A percentile compares a stretch with the other conserved stretches of the same genome.
Conservation (phyloP, 2,113 vertebrate species). For the Taxidea taxus region DNA sequence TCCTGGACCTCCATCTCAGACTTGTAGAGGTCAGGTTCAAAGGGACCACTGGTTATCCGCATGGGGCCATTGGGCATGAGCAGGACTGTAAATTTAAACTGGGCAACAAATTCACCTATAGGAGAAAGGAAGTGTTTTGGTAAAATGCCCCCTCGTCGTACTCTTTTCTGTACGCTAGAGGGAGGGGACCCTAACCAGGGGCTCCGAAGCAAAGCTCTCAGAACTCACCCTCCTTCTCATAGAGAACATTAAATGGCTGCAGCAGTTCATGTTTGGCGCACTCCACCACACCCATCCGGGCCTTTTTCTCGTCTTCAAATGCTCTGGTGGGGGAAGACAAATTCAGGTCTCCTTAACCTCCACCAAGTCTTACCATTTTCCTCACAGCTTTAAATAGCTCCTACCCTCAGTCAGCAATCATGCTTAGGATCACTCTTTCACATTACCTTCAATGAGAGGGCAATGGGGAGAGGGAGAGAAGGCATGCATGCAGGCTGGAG, state of each 20-base stretch:
- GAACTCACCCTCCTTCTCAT: slow-evolving; percentile 96
- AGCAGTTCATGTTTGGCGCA: slow-evolving; percentile 97
- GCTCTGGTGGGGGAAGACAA: slow-evolving; percentile 83
- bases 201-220: neutral
- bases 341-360: neutral
- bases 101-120: slow-evolving; percentile 94
- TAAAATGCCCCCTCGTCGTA: neutral
- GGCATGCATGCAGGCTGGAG: neutral
- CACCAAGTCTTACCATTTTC: neutral
- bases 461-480: neutral
- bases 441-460: neutral
- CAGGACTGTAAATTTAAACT: slow-evolving; percentile 99
- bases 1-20: slow-evolving; percentile 96
- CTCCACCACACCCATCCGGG: slow-evolving; percentile 95
- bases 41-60: slow-evolving; percentile 94
- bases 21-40: slow-evolving; percentile 95
- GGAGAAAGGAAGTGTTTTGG: slow-evolving; percentile 10
- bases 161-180: neutral
- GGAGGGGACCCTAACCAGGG: accelerated
- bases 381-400: neutral
- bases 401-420: slow-evolving; percentile 28
- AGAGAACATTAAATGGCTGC: slow-evolving; percentile 96
- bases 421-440: neutral
- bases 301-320: slow-evolving; percentile 97
- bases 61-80: slow-evolving; percentile 98